Evolutionary conservation across 1,140 invertebrate species (phyloP).

Genomic region (Acromyrmex echinatior): DNA sequence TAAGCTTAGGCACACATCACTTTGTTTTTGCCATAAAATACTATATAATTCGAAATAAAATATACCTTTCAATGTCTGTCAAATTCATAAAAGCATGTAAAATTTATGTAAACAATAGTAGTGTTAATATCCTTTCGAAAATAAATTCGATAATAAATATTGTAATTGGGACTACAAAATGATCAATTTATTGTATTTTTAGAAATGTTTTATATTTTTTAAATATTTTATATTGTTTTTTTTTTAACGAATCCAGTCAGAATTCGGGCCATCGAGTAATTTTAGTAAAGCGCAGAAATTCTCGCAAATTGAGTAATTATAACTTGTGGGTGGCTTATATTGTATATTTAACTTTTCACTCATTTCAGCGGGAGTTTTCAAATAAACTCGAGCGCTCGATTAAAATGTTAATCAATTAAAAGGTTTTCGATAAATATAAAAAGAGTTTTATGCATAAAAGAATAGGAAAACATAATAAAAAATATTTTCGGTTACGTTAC

Average conservation of each 20-base stretch:
- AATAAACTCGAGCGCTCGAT: slow-evolving; percentile 21
- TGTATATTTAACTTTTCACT: slow-evolving; percentile 25
- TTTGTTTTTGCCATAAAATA: not conserved
- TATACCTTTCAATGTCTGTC: not conserved
- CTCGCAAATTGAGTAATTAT: slow-evolving; percentile 43
- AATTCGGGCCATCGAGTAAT: slow-evolving; percentile 5
- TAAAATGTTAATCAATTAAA: slow-evolving; percentile 47
- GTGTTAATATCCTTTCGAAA: not conserved
- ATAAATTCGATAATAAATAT: not conserved
- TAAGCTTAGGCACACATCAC: not conserved
- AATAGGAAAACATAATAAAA: slow-evolving; percentile 1
- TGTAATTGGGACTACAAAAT: not conserved
- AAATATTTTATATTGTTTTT: slow-evolving; percentile 9
- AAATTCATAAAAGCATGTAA: not conserved
- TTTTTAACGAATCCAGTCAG: not conserved
- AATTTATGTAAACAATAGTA: slow-evolving; percentile 3
- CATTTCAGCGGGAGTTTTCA: not conserved
- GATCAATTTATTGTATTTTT: slow-evolving; percentile 1
- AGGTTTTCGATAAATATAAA: slow-evolving; percentile 44
- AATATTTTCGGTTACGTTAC: slow-evolving; percentile 10
- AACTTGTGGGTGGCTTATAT: not conserved
- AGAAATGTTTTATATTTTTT: slow-evolving; percentile 11
- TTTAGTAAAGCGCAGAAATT: not conserved
- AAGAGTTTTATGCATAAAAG: slow-evolving; percentile 25
- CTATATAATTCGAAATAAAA: not conserved